A percentile compares a stretch with the other conserved stretches of the same genome.
Evolutionary conservation across 35 echinoderm and acorn worm genomes (phyloP).

Genomic region (Ophiothrix spiculata): DNA sequence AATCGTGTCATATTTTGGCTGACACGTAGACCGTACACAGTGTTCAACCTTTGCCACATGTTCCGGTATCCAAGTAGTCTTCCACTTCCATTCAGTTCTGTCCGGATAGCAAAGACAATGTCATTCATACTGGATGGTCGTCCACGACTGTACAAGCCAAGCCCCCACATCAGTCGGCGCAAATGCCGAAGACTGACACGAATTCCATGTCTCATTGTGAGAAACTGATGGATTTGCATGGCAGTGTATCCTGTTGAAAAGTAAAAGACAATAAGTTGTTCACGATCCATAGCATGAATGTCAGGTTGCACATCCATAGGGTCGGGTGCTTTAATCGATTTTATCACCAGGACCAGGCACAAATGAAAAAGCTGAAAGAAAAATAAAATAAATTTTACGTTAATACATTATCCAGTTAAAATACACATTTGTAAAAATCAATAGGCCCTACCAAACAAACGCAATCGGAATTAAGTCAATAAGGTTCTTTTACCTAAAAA

Average conservation of each 20-base stretch:
- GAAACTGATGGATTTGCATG: neutral
- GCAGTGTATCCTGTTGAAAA: constrained; percentile 31
- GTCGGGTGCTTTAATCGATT: neutral
- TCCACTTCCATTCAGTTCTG: constrained; percentile 39
- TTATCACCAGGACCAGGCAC: no score
- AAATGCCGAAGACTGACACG: constrained; percentile 15
- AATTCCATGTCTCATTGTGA: constrained; percentile 21
- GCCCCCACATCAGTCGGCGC: constrained; percentile 4
- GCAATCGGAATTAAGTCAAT: no score
- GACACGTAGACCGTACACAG: constrained; percentile 23
- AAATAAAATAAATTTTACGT: no score
- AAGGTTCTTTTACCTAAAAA: no score
- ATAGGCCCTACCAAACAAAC: no score
- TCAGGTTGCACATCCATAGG: neutral
- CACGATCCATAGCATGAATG: neutral
- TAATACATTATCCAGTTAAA: no score
- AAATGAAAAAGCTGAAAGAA: no score
- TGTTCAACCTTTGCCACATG: constrained; percentile 56
- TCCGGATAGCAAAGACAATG: constrained; percentile 29
- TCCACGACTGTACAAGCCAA: neutral
- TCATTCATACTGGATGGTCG: constrained; percentile 12
- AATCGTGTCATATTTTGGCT: constrained; percentile 25
- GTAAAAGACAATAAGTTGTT: constrained; percentile 37
- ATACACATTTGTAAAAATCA: no score
- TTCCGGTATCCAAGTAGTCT: constrained; percentile 42